Evolutionary conservation across 1,140 invertebrate species (phyloP).

Genomic region (Wasmannia auropunctata): DNA sequence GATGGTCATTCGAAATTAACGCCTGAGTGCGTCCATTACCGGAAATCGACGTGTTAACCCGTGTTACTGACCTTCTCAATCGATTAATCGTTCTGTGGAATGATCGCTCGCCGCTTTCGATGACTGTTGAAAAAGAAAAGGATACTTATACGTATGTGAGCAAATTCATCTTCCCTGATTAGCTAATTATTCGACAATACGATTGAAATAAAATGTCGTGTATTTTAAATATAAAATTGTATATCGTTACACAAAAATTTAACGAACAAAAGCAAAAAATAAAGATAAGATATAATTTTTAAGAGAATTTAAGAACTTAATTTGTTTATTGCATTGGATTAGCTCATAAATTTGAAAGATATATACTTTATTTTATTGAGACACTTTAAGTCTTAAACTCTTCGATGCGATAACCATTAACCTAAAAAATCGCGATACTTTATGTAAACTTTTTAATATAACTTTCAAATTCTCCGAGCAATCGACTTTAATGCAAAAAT

Average conservation of each 20-base stretch:
- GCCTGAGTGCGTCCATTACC: conserved; percentile 58
- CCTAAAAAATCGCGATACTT: background rate
- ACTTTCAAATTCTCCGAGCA: conserved; percentile 6
- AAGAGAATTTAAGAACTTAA: background rate
- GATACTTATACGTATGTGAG: background rate
- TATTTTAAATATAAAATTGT: too few relatives aligned
- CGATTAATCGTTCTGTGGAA: conserved; percentile 11
- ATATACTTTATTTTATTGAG: conserved; percentile 16
- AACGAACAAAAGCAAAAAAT: background rate
- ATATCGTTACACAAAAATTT: background rate
- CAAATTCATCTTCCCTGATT: background rate
- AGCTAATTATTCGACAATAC: background rate
- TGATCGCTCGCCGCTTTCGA: conserved; percentile 23
- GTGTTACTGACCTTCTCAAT: conserved; percentile 45
- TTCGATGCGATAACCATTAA: conserved; percentile 6
- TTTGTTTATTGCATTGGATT: background rate
- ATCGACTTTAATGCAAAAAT: conserved; percentile 48
- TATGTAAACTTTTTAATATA: conserved; percentile 37
- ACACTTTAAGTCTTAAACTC: background rate
- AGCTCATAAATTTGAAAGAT: background rate
- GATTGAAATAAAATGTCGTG: background rate
- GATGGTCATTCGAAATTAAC: conserved; percentile 63
- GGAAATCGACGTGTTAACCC: conserved; percentile 60
- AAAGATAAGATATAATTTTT: background rate
- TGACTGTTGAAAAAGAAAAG: background rate